Conservation (phyloP, 2,888 invertebrate species). For the Branchellion lobata region DNA sequence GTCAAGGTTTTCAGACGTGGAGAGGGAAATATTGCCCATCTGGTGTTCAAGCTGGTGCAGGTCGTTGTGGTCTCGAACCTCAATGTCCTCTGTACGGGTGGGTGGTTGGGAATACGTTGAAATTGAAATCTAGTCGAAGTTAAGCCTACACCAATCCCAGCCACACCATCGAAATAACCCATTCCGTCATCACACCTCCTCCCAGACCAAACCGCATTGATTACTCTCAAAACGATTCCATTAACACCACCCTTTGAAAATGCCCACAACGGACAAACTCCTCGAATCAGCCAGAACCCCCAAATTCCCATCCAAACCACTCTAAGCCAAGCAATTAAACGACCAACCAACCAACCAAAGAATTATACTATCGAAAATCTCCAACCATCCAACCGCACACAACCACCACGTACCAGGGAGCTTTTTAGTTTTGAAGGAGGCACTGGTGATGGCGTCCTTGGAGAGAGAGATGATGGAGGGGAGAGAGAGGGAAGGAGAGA, state of each 20-base stretch:
- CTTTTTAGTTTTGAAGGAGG: conserved; percentile 94
- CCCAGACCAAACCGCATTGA: no score
- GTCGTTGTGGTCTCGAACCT: conserved; percentile 8
- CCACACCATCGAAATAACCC: no score
- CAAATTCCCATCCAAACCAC: not conserved
- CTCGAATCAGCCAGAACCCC: no score
- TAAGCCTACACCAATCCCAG: not conserved
- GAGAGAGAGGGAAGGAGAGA: conserved; percentile 42
- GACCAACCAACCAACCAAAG: no score
- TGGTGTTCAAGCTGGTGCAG: not conserved
- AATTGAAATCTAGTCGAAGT: not conserved
- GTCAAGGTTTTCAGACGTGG: not conserved
- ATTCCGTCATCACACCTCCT: no score
- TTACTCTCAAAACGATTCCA: no score
- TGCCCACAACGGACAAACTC: no score
- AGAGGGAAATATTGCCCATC: not conserved
- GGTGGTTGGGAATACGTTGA: no score
- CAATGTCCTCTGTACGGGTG: conserved; percentile 39
- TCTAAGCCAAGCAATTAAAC: not conserved
- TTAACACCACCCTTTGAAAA: no score
- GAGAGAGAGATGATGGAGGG: conserved; percentile 47
- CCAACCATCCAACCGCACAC: not conserved
- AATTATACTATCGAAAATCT: conserved; percentile 14
- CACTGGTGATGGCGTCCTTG: conserved; percentile 95
- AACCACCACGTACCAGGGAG: conserved; percentile 68